phyloP scores from a whole-genome alignment of 2,888 invertebrate genomes.

The Trachelus iudaicus region DNA sequence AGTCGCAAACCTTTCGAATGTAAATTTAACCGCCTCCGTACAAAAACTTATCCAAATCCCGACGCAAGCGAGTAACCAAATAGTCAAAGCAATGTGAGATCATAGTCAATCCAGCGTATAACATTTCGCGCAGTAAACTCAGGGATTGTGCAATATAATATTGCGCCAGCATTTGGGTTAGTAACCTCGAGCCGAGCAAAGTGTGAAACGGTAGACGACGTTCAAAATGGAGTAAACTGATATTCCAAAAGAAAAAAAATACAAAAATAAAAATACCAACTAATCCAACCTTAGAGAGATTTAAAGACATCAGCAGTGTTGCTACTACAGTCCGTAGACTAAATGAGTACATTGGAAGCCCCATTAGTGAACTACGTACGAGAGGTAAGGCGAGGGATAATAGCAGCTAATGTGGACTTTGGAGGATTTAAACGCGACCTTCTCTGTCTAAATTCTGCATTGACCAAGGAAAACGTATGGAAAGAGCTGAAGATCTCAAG shows the following conservation, averaged over 20 bases:
- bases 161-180: not conserved
- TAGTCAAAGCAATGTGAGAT: not conserved
- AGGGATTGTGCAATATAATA: not conserved
- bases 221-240: not conserved
- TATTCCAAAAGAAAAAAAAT: not conserved
- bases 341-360: not conserved
- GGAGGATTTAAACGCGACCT: not conserved
- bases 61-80: not conserved
- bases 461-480: not conserved
- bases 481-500: not conserved
- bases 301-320: not conserved
- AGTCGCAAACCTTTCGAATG: not conserved
- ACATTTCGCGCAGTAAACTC: not conserved
- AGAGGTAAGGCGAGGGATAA: not conserved
- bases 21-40: not conserved
- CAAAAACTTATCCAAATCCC: not conserved
- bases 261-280: too few relatives aligned
- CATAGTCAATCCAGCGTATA: not conserved
- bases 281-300: not conserved
- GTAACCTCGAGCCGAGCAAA: not conserved
- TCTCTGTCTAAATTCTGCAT: not conserved
- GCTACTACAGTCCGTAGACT: not conserved
- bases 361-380: not conserved
- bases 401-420: not conserved
- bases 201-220: not conserved